Conservation (phyloP, 2,888 invertebrate genomes). For the Epistrophella euchroma region DNA sequence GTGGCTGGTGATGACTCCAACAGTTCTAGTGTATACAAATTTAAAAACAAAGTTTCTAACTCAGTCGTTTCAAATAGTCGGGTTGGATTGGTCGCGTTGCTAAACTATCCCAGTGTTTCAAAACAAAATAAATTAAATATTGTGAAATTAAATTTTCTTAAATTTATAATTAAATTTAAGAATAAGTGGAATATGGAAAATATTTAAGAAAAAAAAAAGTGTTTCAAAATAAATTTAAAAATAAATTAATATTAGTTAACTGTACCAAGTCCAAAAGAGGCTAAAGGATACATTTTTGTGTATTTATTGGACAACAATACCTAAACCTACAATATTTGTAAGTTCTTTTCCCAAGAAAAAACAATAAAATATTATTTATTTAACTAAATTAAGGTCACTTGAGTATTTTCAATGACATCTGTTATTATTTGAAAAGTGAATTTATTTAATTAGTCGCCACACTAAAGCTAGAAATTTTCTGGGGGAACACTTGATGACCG, state of each 20-base stretch:
- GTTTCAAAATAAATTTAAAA: background rate
- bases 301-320: background rate
- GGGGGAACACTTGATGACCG: background rate
- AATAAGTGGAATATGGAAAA: background rate
- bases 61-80: constrained; percentile 67
- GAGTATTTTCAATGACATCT: constrained; percentile 1
- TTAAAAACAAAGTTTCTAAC: constrained; percentile 50
- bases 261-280: background rate
- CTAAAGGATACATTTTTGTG: background rate
- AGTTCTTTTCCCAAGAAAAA: background rate
- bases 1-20: constrained; percentile 58
- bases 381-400: background rate
- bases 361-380: background rate
- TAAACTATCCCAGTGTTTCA: background rate
- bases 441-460: background rate
- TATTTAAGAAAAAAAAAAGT: background rate
- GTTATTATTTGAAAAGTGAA: constrained; percentile 1
- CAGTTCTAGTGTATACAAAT: constrained; percentile 33
- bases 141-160: background rate
- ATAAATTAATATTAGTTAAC: background rate
- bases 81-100: constrained; percentile 48
- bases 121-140: background rate
- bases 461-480: no score
- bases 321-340: background rate
- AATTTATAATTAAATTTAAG: constrained; percentile 12